A percentile compares a stretch with the other conserved stretches of the same genome.
These are phyloP conservation scores for Coranthus polyacanthus DNA, from an alignment of 2,797 vertebrate species.

Conservation along the genomic window DNA sequence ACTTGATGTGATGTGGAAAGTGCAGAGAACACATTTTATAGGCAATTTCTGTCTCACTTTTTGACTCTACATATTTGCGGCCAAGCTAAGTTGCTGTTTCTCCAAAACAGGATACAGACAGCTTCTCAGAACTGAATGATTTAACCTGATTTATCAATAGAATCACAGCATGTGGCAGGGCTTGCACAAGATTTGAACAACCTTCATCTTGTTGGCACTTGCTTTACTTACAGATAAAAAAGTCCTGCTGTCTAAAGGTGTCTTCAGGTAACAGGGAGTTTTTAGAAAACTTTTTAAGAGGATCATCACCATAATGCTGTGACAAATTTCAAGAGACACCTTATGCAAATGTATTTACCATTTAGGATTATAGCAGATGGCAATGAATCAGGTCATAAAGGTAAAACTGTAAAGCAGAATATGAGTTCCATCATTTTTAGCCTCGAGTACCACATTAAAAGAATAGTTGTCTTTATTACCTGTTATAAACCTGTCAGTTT, in stretches of 20 bases:
- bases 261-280: too few species aligned
- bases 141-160: conserved; percentile 40
- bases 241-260: too few species aligned
- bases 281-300: too few species aligned
- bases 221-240: too few species aligned
- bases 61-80: conserved; percentile 63
- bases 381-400: not conserved
- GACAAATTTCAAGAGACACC: too few species aligned
- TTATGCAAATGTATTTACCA: not conserved
- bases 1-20: conserved; percentile 68
- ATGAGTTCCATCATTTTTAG: not conserved
- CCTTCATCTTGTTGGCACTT: conserved; percentile 16
- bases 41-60: conserved; percentile 57
- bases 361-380: not conserved
- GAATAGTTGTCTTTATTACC: conserved; percentile 43
- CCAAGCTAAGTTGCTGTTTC: conserved; percentile 31
- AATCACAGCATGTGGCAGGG: conserved; percentile 15
- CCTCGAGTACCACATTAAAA: conserved; percentile 16
- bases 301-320: too few species aligned
- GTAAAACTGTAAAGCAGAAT: too few species aligned
- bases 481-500: conserved; percentile 42
- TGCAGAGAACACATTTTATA: conserved; percentile 58
- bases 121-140: conserved; percentile 42
- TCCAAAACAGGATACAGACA: conserved; percentile 43
- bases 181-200: conserved; percentile 15